Evolutionary conservation across 2,113 vertebrate genomes (phyloP), one percentile per base, ranked within the genome.

Genomic region (Channa argus): DNA sequence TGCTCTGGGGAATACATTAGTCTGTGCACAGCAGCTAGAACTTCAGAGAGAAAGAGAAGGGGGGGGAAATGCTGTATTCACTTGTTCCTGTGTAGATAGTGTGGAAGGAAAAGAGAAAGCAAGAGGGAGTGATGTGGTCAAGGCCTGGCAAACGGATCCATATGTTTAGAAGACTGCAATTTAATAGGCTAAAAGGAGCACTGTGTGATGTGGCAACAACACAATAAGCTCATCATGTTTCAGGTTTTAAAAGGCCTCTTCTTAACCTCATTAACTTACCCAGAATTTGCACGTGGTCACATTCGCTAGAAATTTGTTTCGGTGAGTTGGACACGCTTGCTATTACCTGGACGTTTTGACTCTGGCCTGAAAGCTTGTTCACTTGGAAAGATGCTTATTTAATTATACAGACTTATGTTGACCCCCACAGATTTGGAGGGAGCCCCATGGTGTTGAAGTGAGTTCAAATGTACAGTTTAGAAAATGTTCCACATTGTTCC

Each of bases 1-100:
- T 63, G 69, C 89, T 87, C 91, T 92, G 91, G 90, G 89, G 90
- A 92, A 92, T 61, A 73, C 91, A 93, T 92, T 93, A 93, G 88
- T 91, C 90, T 79, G 84, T 85, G 81, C 83, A 38, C 78, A 81
- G 80, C 88, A 87, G 88, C 86, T 91, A 89, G 86, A 88, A 88
- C 89, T 85, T 92, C 71, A 88, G 81, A 90, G 71, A 63, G 71
- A 64, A 66, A 61, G 46, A 68, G 67, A 78, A 74, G 24, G 64
- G 24, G 60, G 69, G 68, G 71, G 53, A 69, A 68, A 65, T 52
- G 75, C 81, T 81, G 54, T n/a, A 41, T 83, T 88, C 81, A 83
- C 84, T 86, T 78, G 81, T 86, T 86, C 78, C 79, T 85, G 79
- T 58, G 67, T 4, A 36, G 63, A 59, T 58, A 80, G 34, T 63